Evolutionary conservation across 37 sponge, comb jelly and placozoan species (phyloP), one percentile per base, ranked within the genome.

Genomic region (Hormiphora californensis): DNA sequence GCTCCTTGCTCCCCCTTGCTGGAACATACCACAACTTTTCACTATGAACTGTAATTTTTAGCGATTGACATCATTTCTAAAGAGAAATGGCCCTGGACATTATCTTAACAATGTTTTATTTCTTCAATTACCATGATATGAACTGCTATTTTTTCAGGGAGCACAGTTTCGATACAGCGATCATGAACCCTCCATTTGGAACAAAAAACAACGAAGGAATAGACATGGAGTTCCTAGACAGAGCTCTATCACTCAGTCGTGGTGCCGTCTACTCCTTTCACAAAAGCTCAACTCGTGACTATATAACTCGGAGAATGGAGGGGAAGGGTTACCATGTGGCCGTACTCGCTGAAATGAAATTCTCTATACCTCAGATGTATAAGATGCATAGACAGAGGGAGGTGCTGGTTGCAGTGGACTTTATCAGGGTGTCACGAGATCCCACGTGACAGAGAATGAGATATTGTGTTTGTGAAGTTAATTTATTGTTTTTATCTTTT

Each of bases 121-220:
- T 46, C 8, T 17, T 17, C 51, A 46, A 46, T 46, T 46, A 46
- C 8, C 8, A 46, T 12, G 12, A 46, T 17, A 31, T 62, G 17
- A 62, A 32, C 11, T 62, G 33, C 17, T 62, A 62, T 62, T 12
- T 62, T 62, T 62, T 12, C 11, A 19, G 12, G 17, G 11, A 9
- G 17, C 65, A 62, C 33, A 54, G 78, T 32, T 88, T 92, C 36
- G 94, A 97, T 86, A 86, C 90, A 0, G 92, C 93, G 2, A 87
- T 97, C 0, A 94, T 90, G 92, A 97, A 97, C 55, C 98, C 95
- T 25, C 98, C 98, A 1, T 97, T 94, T 91, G 98, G 98, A 5
- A 91, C 91, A 27, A 88, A 92, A 41, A 37, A 28, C n/a, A 86
- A 92, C 38, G 2, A 3, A 0, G 89, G 91, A 7, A 89, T 63